Percentiles rank a stretch among this genome's conserved stretches.
phyloP scores from a whole-genome alignment of 2,888 invertebrate species.

The Latrodectus hesperus region DNA sequence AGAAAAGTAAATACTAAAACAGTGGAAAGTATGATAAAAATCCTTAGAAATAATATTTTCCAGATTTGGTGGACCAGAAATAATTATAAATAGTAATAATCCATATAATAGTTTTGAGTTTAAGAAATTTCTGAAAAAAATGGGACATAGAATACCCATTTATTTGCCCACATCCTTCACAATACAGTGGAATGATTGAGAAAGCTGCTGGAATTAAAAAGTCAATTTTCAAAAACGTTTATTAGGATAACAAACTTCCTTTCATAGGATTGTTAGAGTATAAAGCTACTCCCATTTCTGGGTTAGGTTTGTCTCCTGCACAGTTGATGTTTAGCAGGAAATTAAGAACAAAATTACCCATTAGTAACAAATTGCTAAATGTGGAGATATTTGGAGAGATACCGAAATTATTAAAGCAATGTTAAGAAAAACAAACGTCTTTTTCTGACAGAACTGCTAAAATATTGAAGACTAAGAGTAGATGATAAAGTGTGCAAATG shows the following conservation, averaged over 20 bases:
- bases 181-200: background rate
- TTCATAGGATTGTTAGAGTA: constrained; percentile 16
- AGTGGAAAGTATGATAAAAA: background rate
- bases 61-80: background rate
- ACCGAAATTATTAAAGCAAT: background rate
- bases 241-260: background rate
- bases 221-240: constrained; percentile 1
- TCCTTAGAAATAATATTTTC: background rate
- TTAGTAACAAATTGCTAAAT: background rate
- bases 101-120: constrained; percentile 12
- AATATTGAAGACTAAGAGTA: too few relatives aligned
- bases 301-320: background rate
- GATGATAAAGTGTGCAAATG: too few relatives aligned
- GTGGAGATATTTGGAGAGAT: background rate
- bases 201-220: constrained; percentile 15
- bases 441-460: background rate
- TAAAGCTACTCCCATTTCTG: constrained; percentile 6
- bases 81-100: background rate
- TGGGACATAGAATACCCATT: background rate
- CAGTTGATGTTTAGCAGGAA: constrained; percentile 17
- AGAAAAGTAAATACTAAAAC: background rate
- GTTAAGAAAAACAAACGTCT: background rate
- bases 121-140: background rate
- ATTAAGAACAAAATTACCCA: background rate
- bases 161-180: background rate